These are phyloP conservation scores for Crocodylus rhombifer DNA, from an alignment of 2,797 vertebrate species.

Conservation along the genomic window DNA sequence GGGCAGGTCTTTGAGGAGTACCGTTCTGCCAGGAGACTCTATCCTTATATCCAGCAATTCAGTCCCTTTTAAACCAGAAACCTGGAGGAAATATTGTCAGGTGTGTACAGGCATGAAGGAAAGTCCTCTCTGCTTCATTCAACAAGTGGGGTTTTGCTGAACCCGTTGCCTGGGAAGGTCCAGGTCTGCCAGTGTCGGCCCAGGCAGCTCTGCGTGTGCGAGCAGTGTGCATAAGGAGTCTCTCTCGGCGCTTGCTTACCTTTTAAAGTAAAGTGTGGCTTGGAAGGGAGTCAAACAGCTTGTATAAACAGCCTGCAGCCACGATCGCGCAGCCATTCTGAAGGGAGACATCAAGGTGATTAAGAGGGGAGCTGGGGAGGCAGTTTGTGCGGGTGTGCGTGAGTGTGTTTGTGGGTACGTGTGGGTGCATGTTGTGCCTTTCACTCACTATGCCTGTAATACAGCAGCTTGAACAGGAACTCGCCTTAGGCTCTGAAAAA, in stretches of 20 bases:
- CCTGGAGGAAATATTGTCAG: neutral
- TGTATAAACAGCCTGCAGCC: slow-evolving; percentile 38
- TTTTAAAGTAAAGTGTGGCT: neutral
- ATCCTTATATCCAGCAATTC: accelerated
- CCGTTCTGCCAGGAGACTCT: accelerated
- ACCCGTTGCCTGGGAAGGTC: neutral
- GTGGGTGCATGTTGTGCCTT: neutral
- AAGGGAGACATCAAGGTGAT: neutral
- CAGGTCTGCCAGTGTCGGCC: accelerated
- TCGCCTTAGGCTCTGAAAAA: neutral
- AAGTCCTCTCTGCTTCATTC: neutral
- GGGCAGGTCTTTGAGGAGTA: neutral
- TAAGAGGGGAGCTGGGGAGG: neutral
- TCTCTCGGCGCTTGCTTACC: neutral
- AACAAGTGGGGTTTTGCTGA: neutral
- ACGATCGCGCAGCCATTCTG: neutral
- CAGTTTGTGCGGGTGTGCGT: neutral
- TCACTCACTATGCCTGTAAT: neutral
- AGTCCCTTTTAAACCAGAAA: neutral
- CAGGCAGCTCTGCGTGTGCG: neutral
- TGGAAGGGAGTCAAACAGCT: slow-evolving; percentile 19
- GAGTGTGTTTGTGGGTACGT: neutral
- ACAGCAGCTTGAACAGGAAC: neutral
- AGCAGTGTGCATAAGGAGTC: neutral
- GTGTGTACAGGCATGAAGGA: neutral